These are phyloP conservation scores for Saccopteryx leptura DNA, from an alignment of 2,113 vertebrate species.

Conservation along the genomic window DNA sequence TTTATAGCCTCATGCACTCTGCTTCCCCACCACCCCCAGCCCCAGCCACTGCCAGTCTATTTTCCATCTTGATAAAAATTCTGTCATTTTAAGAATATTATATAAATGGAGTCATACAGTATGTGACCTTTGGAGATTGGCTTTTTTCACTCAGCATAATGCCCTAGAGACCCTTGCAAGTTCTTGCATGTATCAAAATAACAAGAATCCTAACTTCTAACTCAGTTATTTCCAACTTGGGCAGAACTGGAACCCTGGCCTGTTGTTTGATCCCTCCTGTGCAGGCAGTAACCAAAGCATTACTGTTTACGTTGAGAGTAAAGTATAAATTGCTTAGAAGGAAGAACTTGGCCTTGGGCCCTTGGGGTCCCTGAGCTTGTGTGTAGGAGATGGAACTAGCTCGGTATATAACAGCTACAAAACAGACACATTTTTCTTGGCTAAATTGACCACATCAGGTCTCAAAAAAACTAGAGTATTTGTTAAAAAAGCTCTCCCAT, in stretches of 20 bases:
- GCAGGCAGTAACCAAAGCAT: background rate
- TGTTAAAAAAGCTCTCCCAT: background rate
- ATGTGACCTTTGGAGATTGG: background rate
- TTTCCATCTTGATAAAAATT: background rate
- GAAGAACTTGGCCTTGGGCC: background rate
- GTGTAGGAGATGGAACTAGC: background rate
- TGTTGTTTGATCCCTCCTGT: background rate
- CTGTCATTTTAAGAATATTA: background rate
- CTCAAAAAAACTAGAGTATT: background rate
- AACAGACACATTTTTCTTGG: background rate
- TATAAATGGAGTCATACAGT: background rate
- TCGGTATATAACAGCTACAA: background rate
- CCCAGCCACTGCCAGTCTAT: background rate
- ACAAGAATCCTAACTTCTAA: background rate
- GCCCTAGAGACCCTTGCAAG: background rate
- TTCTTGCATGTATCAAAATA: background rate
- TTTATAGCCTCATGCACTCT: background rate
- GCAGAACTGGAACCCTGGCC: background rate
- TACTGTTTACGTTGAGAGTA: background rate
- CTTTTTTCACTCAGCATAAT: background rate
- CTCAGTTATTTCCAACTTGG: background rate
- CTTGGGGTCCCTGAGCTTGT: background rate
- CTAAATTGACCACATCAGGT: too few relatives aligned
- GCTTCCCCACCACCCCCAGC: background rate
- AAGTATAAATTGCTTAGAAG: background rate